Conservation (phyloP, 37 sponge, comb jelly and placozoan genomes). For the Dysidea cf. avara region DNA sequence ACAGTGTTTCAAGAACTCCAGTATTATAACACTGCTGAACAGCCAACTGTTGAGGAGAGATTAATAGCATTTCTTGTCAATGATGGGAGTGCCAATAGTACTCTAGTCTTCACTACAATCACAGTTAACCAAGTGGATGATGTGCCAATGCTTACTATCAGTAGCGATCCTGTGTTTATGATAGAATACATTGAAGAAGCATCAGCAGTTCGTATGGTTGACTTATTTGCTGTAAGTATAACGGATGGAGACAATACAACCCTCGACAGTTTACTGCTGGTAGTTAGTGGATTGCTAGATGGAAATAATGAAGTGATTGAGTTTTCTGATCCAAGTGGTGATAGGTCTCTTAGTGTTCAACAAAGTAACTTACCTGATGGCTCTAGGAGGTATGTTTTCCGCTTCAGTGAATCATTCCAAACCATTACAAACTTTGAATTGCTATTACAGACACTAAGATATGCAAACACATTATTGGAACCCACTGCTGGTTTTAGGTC, state of each 20-base stretch:
- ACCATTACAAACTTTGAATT: conserved; percentile 29
- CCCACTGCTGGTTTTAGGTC: conserved; percentile 49
- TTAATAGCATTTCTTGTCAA: conserved; percentile 15
- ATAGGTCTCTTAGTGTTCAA: conserved; percentile 5
- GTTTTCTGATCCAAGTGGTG: conserved; percentile 19
- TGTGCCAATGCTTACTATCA: conserved; percentile 16
- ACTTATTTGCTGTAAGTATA: neutral
- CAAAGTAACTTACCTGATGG: neutral
- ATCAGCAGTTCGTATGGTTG: conserved; percentile 13
- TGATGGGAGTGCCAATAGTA: conserved; percentile 45
- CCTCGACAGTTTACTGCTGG: conserved; percentile 8
- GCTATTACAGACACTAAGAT: conserved; percentile 48
- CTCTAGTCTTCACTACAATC: conserved; percentile 11
- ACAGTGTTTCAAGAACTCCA: conserved; percentile 9
- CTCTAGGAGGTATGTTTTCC: conserved; percentile 24
- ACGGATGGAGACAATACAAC: conserved; percentile 47
- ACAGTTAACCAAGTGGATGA: conserved; percentile 40
- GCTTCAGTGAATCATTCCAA: conserved; percentile 15
- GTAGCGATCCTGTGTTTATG: neutral
- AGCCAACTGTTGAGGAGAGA: conserved; percentile 36
- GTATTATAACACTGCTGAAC: conserved; percentile 58
- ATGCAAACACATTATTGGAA: conserved; percentile 28
- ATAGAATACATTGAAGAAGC: conserved; percentile 35
- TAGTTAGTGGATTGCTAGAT: conserved; percentile 21
- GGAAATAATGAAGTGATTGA: conserved; percentile 42